These are phyloP conservation scores for Actias luna DNA, from an alignment of 2,888 invertebrate species.

Conservation along the genomic window DNA sequence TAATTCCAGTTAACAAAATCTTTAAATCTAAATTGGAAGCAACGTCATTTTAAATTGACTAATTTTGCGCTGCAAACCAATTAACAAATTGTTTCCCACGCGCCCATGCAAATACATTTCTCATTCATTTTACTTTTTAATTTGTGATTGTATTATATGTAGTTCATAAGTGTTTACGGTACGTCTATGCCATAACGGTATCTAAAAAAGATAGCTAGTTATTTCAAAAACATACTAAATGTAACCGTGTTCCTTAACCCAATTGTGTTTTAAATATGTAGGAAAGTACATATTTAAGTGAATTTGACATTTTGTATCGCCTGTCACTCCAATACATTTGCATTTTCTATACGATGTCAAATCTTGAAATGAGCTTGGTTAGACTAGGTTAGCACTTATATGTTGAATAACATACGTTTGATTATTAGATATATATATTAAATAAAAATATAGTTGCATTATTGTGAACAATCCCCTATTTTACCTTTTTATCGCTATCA, in stretches of 20 bases:
- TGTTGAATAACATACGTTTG: no score
- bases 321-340: no score
- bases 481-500: background rate
- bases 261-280: no score
- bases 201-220: conserved; percentile 24
- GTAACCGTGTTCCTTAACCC: no score
- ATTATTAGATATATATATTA: no score
- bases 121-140: conserved; percentile 28
- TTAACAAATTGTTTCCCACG: conserved; percentile 35
- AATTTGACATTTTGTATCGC: no score
- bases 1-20: background rate
- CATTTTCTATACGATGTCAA: no score
- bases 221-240: conserved; percentile 14
- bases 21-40: conserved; percentile 1
- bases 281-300: no score
- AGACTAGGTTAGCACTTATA: no score
- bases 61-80: conserved; percentile 29
- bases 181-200: conserved; percentile 36
- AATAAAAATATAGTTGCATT: background rate
- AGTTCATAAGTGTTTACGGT: conserved; percentile 33
- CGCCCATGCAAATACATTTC: conserved; percentile 31
- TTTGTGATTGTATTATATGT: conserved; percentile 33
- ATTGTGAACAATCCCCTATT: background rate
- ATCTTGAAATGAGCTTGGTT: no score
- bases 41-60: conserved; percentile 15